A percentile compares a stretch with the other conserved stretches of the same genome.
phyloP scores from a whole-genome alignment of 1,140 invertebrate genomes.

The Eubasilissa regina region DNA sequence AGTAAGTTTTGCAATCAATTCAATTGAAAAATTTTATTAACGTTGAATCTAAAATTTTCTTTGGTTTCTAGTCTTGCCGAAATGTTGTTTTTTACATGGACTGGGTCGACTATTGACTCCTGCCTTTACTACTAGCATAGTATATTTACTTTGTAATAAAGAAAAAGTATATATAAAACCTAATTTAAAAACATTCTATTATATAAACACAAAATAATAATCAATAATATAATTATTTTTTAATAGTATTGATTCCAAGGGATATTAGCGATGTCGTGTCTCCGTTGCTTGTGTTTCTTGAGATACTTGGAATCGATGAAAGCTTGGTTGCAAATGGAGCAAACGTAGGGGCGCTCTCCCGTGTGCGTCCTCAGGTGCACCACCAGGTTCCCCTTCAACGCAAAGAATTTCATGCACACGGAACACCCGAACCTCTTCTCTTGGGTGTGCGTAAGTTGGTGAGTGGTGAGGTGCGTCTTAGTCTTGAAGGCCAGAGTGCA shows the following conservation, averaged over 20 bases:
- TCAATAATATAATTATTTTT: too few relatives aligned
- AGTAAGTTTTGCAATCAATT: too few relatives aligned
- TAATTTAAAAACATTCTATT: too few relatives aligned
- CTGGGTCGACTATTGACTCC: too few relatives aligned
- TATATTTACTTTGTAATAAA: too few relatives aligned
- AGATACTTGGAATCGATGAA: conserved; percentile 72
- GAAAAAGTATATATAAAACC: too few relatives aligned
- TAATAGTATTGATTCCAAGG: conserved; percentile 63
- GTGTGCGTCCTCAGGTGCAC: conserved; percentile 72
- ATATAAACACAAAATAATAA: too few relatives aligned
- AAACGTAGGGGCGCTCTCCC: conserved; percentile 77
- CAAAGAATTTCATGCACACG: conserved; percentile 72
- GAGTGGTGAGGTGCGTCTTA: conserved; percentile 72
- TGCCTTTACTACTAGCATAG: too few relatives aligned
- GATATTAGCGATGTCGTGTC: conserved; percentile 69
- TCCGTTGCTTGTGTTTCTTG: conserved; percentile 70
- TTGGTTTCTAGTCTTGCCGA: too few relatives aligned
- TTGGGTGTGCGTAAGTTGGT: conserved; percentile 72
- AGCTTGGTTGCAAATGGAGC: conserved; percentile 76
- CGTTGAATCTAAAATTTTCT: too few relatives aligned
- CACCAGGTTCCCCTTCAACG: conserved; percentile 69
- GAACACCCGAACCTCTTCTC: conserved; percentile 73
- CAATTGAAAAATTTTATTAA: too few relatives aligned
- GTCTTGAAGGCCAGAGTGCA: conserved; percentile 73
- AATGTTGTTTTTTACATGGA: too few relatives aligned